A percentile compares a stretch with the other conserved stretches of the same genome.
Evolutionary conservation across 92 coral and sea anemone genomes (phyloP).

Genomic region (Heteractis magnifica): DNA sequence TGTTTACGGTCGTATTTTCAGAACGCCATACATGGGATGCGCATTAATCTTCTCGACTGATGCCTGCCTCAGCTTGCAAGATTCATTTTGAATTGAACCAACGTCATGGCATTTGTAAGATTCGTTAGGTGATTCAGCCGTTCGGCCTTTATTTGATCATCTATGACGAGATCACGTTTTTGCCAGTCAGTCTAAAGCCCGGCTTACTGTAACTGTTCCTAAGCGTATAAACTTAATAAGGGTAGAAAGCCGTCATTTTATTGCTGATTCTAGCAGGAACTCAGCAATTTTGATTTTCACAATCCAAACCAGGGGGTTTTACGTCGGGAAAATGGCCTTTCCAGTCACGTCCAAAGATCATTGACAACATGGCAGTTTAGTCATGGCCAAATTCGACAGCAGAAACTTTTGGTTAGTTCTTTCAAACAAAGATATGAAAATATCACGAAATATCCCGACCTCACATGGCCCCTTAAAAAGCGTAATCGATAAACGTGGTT

Average conservation of each 20-base stretch:
- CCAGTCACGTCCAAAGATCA: not conserved
- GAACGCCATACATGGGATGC: not conserved
- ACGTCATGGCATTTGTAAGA: not conserved
- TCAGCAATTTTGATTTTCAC: not conserved
- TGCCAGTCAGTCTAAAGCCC: not conserved
- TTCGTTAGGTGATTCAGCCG: not conserved
- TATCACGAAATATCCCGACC: not conserved
- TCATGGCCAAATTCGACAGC: not conserved
- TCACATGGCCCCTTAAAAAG: not conserved
- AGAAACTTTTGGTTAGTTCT: conserved; percentile 1
- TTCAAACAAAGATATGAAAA: not conserved
- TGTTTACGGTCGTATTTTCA: not conserved
- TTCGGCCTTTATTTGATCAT: conserved; percentile 9
- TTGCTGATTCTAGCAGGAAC: too few species aligned
- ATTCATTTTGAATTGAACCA: not conserved
- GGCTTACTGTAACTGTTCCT: not conserved
- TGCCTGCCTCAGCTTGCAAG: not conserved
- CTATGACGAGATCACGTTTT: conserved; percentile 6
- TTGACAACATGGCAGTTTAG: not conserved
- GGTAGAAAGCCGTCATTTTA: not conserved
- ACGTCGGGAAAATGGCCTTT: not conserved
- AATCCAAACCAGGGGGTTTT: not conserved
- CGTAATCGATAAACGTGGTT: conserved; percentile 7
- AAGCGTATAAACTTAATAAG: not conserved
- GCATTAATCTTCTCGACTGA: not conserved